These are phyloP conservation scores for Micromys minutus DNA, from an alignment of 2,113 vertebrate species.

Conservation along the genomic window DNA sequence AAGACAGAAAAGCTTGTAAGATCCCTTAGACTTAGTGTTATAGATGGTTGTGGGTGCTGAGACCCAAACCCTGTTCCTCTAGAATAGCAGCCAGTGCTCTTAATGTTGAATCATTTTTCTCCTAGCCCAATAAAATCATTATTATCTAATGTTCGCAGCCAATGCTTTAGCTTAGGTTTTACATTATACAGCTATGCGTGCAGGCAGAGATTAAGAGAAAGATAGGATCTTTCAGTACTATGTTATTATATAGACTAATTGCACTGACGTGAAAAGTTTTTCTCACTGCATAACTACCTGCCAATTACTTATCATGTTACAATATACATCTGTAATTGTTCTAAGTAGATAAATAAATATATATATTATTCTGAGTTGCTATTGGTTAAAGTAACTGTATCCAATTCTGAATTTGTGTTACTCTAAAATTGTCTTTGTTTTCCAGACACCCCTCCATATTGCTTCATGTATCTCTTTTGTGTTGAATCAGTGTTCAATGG, in stretches of 20 bases:
- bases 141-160: background rate
- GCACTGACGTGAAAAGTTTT: background rate
- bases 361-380: background rate
- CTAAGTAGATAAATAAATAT: background rate
- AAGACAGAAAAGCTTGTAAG: background rate
- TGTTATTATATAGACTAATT: background rate
- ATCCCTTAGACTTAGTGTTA: background rate
- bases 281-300: background rate
- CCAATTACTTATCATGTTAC: background rate
- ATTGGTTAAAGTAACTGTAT: background rate
- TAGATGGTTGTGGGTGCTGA: background rate
- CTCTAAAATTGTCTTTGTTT: background rate
- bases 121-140: background rate
- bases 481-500: background rate
- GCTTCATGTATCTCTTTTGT: background rate
- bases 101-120: background rate
- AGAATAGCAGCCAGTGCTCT: background rate
- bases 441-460: background rate
- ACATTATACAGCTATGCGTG: background rate
- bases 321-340: background rate
- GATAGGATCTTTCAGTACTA: no score
- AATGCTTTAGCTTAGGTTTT: background rate
- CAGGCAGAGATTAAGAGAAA: background rate
- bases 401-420: background rate
- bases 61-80: background rate